These are phyloP conservation scores for Coenobita brevimanus DNA, from an alignment of 1,140 invertebrate genomes.

Conservation along the genomic window DNA sequence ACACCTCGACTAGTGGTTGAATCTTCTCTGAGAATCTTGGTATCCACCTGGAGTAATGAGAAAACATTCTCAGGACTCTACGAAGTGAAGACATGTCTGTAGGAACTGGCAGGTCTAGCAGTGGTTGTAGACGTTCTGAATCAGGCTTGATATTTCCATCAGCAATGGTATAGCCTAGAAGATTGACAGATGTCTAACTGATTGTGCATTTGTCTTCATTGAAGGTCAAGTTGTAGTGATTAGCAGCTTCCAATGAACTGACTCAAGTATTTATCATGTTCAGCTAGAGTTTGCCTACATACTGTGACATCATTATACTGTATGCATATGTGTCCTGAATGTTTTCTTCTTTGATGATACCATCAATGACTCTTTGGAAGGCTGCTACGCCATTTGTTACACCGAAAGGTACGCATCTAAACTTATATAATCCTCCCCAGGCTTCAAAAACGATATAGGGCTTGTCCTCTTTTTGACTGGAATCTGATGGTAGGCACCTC, in stretches of 20 bases:
- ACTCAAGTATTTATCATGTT: slow-evolving; percentile 13
- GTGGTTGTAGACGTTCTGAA: background rate
- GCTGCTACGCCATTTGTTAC: no score
- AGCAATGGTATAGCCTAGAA: slow-evolving; percentile 26
- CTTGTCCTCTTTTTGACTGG: no score
- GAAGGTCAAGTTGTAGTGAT: slow-evolving; percentile 15
- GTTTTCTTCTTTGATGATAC: no score
- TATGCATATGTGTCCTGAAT: no score
- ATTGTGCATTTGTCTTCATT: background rate
- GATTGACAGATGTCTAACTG: background rate
- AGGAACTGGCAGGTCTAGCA: background rate
- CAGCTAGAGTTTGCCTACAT: background rate
- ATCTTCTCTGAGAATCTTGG: no score
- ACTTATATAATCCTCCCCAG: no score
- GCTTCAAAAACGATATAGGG: no score
- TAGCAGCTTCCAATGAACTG: background rate
- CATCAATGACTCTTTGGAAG: background rate
- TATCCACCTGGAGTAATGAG: no score
- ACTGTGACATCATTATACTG: no score
- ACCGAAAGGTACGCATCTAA: no score
- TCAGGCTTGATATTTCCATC: background rate
- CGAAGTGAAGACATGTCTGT: background rate
- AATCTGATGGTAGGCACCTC: background rate
- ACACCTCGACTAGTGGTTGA: background rate
- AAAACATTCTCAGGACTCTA: no score